Base-by-base conservation (phyloP, 2,797 vertebrate species). In the Pantherophis alleghaniensis region DNA sequence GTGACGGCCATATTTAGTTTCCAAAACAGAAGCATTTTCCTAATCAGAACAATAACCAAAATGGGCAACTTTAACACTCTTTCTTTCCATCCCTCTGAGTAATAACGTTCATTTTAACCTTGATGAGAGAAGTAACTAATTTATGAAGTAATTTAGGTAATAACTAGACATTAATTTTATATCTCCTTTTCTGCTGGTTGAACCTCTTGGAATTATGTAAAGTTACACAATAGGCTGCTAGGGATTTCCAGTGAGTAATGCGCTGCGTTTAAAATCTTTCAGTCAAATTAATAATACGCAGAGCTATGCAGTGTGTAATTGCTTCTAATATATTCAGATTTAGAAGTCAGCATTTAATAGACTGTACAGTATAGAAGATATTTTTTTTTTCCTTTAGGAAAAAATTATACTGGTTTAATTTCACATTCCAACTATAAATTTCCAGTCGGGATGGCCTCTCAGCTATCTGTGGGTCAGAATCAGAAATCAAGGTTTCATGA, bases 241-340 rank as follows among this genome's bases (percentile, higher is more conserved):
- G 96, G 94, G 96, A 96, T 96, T 96, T 96, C 96, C 96, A 96
- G 96, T 96, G 97, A 97, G 89, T 95, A 96, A 95, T 96, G 95
- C 60, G 87, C 94, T 94, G 92, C 94, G 96, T 96, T 96, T 96
- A 96, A 97, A 96, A 95, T 79, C 94, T 94, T 96, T 94, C 93
- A 93, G 94, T 96, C 96, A 96, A 96, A 95, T 66, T 95, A 96
- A 95, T 96, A 96, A 95, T 96, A 95, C 93, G 95, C 95, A 95
- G 93, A 37, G 89, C 94, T 91, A 88, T 95, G 94, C 92, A 74
- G 93, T 95, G 94, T 93, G 63, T 96, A 97, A 97, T 95, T 96
- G 96, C 96, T 95, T 96, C 94, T 96, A 96, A 96, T 95, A 94
- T 94, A 95, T 95, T 95, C 93, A 87, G 91, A 94, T 95, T 95